A percentile compares a stretch with the other conserved stretches of the same genome.
Conservation (phyloP, 2,797 vertebrate species). For the Neostethus bicornis region DNA sequence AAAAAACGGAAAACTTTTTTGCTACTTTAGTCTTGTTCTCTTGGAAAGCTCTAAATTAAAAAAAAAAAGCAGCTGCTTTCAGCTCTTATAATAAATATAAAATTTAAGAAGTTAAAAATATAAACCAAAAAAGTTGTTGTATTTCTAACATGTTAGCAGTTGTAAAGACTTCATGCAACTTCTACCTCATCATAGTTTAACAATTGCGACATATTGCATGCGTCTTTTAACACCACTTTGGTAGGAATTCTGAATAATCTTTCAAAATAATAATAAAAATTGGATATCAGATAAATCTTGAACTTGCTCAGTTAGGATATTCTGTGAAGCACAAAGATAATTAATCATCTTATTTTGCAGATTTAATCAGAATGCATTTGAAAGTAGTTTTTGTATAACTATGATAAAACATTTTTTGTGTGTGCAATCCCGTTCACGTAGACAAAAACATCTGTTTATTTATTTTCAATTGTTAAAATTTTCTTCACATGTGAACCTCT, state of each 20-base stretch:
- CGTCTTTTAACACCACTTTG: neutral
- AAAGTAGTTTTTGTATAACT: conserved; percentile 29
- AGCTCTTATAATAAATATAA: neutral
- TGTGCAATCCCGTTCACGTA: conserved; percentile 11
- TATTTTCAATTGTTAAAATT: conserved; percentile 40
- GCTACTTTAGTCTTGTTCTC: neutral
- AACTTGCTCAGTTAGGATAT: neutral
- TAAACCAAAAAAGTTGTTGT: neutral
- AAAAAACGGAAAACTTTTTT: neutral
- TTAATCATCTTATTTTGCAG: conserved; percentile 38
- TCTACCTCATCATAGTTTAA: too few relatives aligned
- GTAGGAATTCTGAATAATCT: neutral
- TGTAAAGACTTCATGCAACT: neutral
- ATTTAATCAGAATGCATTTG: neutral
- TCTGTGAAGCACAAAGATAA: conserved; percentile 9
- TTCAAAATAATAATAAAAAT: neutral
- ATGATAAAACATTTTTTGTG: conserved; percentile 14
- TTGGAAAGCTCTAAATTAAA: neutral
- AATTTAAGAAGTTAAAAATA: too few relatives aligned
- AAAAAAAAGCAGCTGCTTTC: neutral
- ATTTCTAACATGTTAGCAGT: neutral
- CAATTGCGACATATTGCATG: neutral
- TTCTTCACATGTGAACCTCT: conserved; percentile 65
- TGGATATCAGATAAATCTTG: neutral
- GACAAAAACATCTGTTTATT: conserved; percentile 29